A percentile compares a stretch with the other conserved stretches of the same genome.
Conservation (phyloP, 2,888 invertebrate species). For the Netelia inedita region DNA sequence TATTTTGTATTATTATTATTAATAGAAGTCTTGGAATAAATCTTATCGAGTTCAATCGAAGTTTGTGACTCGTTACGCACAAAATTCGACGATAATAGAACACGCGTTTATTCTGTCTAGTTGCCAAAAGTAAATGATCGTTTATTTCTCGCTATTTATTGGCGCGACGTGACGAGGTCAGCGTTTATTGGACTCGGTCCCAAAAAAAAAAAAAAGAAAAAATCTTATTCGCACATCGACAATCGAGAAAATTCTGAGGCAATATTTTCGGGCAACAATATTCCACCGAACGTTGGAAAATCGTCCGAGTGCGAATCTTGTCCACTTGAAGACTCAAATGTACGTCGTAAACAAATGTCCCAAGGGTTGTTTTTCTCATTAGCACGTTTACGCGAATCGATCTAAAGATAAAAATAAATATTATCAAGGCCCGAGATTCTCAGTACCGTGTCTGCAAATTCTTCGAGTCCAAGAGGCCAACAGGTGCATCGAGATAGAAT, state of each 20-base stretch:
- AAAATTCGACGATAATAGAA: constrained; percentile 37
- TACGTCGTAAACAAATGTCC: neutral
- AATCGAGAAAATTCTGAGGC: neutral
- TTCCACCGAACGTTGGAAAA: constrained; percentile 41
- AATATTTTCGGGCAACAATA: neutral
- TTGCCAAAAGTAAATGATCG: constrained; percentile 29
- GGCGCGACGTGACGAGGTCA: constrained; percentile 32
- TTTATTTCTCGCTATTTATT: constrained; percentile 47
- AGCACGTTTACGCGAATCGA: neutral
- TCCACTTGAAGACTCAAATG: neutral
- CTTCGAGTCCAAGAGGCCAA: constrained; percentile 76
- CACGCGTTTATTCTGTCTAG: neutral
- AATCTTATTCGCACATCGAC: constrained; percentile 3
- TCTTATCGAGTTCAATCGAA: neutral
- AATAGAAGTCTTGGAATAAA: neutral
- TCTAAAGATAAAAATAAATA: constrained; percentile 13
- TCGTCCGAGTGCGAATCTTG: constrained; percentile 4
- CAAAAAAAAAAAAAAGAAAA: neutral
- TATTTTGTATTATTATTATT: too few relatives aligned
- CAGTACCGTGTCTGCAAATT: constrained; percentile 78
- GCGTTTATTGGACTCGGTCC: constrained; percentile 18
- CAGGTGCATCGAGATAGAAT: constrained; percentile 76
- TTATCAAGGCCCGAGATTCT: neutral
- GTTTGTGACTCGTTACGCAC: neutral
- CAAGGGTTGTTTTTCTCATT: neutral